These are phyloP conservation scores for Himalopsyche anomala DNA, from an alignment of 2,888 invertebrate genomes.

Conservation along the genomic window DNA sequence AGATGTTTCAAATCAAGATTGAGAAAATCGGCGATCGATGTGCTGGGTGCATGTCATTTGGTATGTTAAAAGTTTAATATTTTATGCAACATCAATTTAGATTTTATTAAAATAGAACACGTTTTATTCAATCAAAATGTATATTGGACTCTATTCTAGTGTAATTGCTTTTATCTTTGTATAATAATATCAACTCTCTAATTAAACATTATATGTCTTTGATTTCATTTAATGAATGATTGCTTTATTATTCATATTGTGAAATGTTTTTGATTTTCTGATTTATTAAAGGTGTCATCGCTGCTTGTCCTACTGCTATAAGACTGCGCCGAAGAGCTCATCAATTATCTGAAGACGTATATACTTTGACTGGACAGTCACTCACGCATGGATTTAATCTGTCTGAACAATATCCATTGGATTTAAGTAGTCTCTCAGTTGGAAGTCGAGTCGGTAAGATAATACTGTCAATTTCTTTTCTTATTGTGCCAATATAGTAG, in stretches of 20 bases:
- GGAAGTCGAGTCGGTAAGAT: slow-evolving; percentile 86
- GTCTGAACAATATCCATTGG: slow-evolving; percentile 85
- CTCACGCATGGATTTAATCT: slow-evolving; percentile 80
- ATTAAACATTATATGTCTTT: too few species aligned
- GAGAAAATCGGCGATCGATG: slow-evolving; percentile 74
- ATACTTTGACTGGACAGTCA: slow-evolving; percentile 72
- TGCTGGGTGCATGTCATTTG: slow-evolving; percentile 90
- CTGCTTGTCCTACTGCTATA: slow-evolving; percentile 92
- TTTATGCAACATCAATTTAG: too few species aligned
- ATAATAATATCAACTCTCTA: too few species aligned
- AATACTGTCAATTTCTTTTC: not conserved
- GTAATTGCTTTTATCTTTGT: too few species aligned
- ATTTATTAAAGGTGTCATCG: slow-evolving; percentile 83
- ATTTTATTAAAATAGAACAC: too few species aligned
- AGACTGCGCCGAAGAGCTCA: slow-evolving; percentile 93
- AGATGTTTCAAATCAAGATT: slow-evolving; percentile 93
- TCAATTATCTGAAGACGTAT: slow-evolving; percentile 93
- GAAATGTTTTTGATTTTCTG: not conserved
- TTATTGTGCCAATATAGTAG: not conserved
- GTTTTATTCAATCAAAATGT: too few species aligned
- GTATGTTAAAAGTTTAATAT: slow-evolving; percentile 70
- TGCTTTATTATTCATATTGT: too few species aligned
- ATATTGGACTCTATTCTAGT: too few species aligned
- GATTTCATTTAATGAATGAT: too few species aligned
- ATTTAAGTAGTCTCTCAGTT: slow-evolving; percentile 87